Conservation (phyloP, 2,797 vertebrate genomes). For the Chanos chanos region DNA sequence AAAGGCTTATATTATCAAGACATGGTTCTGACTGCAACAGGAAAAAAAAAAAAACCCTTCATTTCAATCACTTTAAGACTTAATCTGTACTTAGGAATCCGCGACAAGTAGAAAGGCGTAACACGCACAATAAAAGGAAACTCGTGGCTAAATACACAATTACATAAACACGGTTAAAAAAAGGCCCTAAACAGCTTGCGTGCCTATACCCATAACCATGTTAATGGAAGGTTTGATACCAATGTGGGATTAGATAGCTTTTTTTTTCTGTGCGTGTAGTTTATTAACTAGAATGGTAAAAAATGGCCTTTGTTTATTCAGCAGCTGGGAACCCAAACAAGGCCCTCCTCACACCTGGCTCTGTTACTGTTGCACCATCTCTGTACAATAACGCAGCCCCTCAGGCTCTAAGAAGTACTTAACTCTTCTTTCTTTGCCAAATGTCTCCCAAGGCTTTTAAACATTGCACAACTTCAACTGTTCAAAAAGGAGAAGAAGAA, state of each 20-base stretch:
- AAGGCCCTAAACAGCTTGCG: too few species aligned
- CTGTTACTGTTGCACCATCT: conserved; percentile 25
- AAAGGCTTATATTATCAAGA: conserved; percentile 17
- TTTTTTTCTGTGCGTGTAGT: too few species aligned
- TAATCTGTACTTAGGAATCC: too few species aligned
- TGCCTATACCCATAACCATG: too few species aligned
- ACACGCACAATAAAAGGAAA: too few species aligned
- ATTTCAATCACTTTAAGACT: conserved; percentile 1
- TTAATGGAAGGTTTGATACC: too few species aligned
- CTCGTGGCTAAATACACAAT: too few species aligned
- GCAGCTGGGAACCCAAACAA: not conserved
- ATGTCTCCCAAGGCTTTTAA: conserved; percentile 7
- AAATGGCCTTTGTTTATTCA: too few species aligned
- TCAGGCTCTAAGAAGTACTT: not conserved
- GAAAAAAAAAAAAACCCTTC: conserved; percentile 11
- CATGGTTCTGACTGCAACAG: conserved; percentile 7
- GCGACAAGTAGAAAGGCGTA: too few species aligned
- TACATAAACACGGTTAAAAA: too few species aligned
- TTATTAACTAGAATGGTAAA: too few species aligned
- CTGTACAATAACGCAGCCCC: conserved; percentile 18
- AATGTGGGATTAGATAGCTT: too few species aligned
- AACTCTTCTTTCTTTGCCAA: conserved; percentile 20
- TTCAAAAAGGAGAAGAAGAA: not conserved
- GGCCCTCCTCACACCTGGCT: conserved; percentile 20
- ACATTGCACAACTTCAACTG: conserved; percentile 28